These are phyloP conservation scores for Trichoplusia ni DNA, from an alignment of 1,140 invertebrate genomes.

Conservation along the genomic window DNA sequence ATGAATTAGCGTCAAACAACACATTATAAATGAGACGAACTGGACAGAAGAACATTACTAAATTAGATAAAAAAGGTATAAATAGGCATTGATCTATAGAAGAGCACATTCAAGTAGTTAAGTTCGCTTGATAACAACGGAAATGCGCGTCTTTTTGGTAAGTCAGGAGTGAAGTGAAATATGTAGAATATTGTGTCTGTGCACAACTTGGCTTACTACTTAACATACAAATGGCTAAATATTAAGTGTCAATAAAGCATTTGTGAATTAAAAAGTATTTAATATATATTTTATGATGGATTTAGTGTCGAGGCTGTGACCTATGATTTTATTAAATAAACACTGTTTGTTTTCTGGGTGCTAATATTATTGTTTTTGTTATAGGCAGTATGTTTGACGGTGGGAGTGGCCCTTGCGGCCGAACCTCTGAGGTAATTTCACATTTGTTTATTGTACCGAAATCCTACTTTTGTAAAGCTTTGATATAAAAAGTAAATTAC, in stretches of 20 bases:
- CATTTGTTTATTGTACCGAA: background rate
- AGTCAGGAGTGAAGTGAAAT: conserved; percentile 34
- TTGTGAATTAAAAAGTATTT: conserved; percentile 5
- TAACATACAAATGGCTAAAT: background rate
- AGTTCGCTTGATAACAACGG: conserved; percentile 54
- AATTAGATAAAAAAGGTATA: conserved; percentile 74
- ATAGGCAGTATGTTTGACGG: conserved; percentile 56
- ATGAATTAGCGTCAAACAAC: conserved; percentile 64
- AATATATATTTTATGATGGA: conserved; percentile 5
- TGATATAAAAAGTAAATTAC: too few species aligned
- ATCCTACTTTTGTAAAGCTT: too few species aligned
- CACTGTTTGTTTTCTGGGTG: background rate
- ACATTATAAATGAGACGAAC: conserved; percentile 71
- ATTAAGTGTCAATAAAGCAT: conserved; percentile 5
- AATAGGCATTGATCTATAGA: conserved; percentile 61
- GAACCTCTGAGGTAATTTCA: conserved; percentile 12
- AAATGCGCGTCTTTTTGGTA: conserved; percentile 68
- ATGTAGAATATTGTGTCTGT: background rate
- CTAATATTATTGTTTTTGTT: conserved; percentile 36
- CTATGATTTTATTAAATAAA: conserved; percentile 2
- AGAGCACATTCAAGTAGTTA: conserved; percentile 65
- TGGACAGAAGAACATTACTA: conserved; percentile 61
- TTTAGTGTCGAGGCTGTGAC: background rate
- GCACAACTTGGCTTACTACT: background rate
- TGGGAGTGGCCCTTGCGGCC: conserved; percentile 56